Evolutionary conservation across 2,113 vertebrate genomes (phyloP), one percentile per base, ranked within the genome.

Genomic region (Cyrtonyx montezumae): DNA sequence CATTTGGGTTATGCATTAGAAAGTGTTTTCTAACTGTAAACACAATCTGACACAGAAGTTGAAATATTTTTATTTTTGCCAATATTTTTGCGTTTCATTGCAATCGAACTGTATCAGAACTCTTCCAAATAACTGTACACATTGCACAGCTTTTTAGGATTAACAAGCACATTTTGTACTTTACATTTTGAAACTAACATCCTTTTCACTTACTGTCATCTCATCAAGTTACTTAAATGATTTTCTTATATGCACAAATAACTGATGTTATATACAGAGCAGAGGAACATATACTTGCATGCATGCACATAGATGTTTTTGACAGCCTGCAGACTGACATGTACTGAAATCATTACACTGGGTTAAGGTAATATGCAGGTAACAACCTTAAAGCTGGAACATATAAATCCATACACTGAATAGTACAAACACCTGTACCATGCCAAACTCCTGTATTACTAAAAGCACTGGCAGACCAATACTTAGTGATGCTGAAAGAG

Each of bases 401-500:
- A 94, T 34, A 92, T 86, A 95, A 98, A 97, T 97, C 97, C 96
- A 97, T 98, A 98, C 96, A 96, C 73, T 97, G 97, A 98, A 97
- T 84, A 88, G 95, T 87, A 95, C 84, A 30, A 92, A 90, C 91
- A 94, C 90, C 95, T 95, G 96, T 95, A 91, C 87, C 81, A 93
- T 94, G 94, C 80, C 73, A 87, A 91, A 93, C 53, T 90, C 95
- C 94, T 96, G 98, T 98, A 97, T 97, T 91, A 94, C 83, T 43
- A 36, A 53, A 58, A 79, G 68, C 62, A 85, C 68, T 42, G 63
- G 48, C 43, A 66, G n/a, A 46, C 1, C 51, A 36, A 3, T 81
- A 81, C 45, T 49, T 8, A 25, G 42, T 7, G 67, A 53, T 84
- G 56, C 37, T 51, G 45, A 79, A 95, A 87, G 87, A 74, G 46